Base-by-base conservation (phyloP, 2,113 vertebrate species). In the Sturnus vulgaris region DNA sequence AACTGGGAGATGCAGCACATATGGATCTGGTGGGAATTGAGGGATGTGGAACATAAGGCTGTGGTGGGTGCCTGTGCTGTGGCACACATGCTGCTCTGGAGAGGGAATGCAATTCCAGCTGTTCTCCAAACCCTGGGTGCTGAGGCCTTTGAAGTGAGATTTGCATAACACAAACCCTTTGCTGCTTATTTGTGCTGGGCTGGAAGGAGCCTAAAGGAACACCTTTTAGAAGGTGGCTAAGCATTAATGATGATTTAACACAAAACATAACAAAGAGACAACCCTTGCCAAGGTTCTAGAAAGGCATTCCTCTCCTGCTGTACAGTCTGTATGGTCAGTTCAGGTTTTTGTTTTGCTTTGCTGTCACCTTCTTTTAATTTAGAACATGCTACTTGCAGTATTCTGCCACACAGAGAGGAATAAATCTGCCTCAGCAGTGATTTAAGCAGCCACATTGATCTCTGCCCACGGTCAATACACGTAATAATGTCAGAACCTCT, bases 371-470 rank as follows among this genome's bases (percentile, higher is more conserved):
- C 44, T 50, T 55, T 55, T 47, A 50, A 53, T 53, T 82, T 65
- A 70, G 71, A 72, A 42, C 55, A 24, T 44, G 63, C 92, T 33
- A 5, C 82, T 83, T 56, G 60, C 68, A 69, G 61, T 46, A 8
- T 47, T 88, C 27, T 82, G 93, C 75, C 24, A 47, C 63, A 15
- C 4, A 5, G 39, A 35, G 64, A 39, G 31, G 55, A 86, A 90
- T 80, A 88, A 78, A 78, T 81, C 73, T 86, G 64, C 37, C 72
- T 71, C 6, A 37, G 66, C 66, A 28, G 86, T 75, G 78, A 91
- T 91, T 89, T 73, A 88, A 93, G 86, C 39, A 61, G 73, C 73
- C 64, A 31, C 86, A 68, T 33, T 81, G 71, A 95, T 94, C 77
- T 79, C 65, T 93, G 60, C 92, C 78, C 79, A 40, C 40, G 21